phyloP scores from a whole-genome alignment of 2,113 vertebrate species.

The Leptobrachium leishanense region DNA sequence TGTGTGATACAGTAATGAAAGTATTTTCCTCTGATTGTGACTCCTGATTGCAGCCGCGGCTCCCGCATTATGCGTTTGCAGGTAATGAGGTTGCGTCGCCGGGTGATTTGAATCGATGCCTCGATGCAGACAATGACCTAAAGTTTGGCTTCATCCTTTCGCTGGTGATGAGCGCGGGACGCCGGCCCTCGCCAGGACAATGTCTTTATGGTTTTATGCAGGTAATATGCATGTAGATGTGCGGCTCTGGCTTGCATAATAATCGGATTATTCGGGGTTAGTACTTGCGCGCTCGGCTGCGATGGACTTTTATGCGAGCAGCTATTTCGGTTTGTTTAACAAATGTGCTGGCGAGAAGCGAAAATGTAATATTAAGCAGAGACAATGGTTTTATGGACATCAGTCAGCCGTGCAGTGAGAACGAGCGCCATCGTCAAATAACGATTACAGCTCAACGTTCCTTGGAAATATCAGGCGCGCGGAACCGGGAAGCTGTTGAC shows the following conservation, averaged over 20 bases:
- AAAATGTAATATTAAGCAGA: conserved; percentile 20
- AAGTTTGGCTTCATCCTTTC: neutral
- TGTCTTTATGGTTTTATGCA: conserved; percentile 13
- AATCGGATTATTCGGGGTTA: conserved; percentile 20
- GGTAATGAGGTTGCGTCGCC: conserved; percentile 9
- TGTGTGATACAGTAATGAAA: conserved; percentile 3
- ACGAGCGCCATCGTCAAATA: neutral
- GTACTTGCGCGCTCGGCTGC: conserved; percentile 20
- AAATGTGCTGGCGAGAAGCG: conserved; percentile 20
- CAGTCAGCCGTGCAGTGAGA: conserved; percentile 8
- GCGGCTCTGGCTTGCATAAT: conserved; percentile 3
- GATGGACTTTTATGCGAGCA: neutral
- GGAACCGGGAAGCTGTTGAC: too few species aligned
- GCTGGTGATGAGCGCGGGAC: neutral
- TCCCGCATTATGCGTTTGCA: conserved; percentile 11
- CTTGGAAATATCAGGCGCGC: neutral
- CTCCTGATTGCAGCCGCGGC: conserved; percentile 13
- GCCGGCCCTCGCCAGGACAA: neutral
- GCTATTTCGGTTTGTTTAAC: conserved; percentile 15
- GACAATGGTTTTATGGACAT: neutral
- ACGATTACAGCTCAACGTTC: neutral
- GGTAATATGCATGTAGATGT: conserved; percentile 7
- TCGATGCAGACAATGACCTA: neutral
- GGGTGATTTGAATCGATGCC: neutral
- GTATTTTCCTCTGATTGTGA: conserved; percentile 12